Evolutionary conservation across 2,888 invertebrate genomes (phyloP).

Genomic region (Blastobasis lacticolella): DNA sequence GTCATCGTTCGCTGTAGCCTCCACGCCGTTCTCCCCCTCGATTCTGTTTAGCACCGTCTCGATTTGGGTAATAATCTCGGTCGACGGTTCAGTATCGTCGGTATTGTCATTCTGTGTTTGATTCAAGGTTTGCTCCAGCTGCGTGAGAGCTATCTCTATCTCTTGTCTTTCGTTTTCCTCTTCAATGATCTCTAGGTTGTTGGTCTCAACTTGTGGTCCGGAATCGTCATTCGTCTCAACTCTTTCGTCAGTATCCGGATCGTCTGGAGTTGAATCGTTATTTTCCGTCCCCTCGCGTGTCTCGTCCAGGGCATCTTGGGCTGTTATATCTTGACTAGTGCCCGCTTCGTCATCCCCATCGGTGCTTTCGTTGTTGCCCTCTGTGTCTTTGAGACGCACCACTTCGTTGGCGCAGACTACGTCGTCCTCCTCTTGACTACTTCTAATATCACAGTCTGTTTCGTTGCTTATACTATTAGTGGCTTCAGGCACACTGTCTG

Average conservation of each 20-base stretch:
- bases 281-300: too few species aligned
- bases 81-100: conserved; percentile 14
- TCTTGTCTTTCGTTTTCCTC: conserved; percentile 4
- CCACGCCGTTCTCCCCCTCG: conserved; percentile 14
- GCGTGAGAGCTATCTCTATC: background rate
- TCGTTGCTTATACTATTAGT: conserved; percentile 52
- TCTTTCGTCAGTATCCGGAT: too few species aligned
- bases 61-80: conserved; percentile 10
- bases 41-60: conserved; percentile 6
- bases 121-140: conserved; percentile 1
- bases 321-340: conserved; percentile 35
- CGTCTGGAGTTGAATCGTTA: too few species aligned
- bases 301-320: too few species aligned
- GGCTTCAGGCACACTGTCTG: conserved; percentile 14
- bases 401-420: conserved; percentile 59
- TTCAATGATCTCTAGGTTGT: conserved; percentile 5
- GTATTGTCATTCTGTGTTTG: background rate
- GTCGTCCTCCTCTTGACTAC: conserved; percentile 62
- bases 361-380: conserved; percentile 19
- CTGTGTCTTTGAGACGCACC: conserved; percentile 10
- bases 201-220: too few species aligned
- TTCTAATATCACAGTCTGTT: conserved; percentile 67
- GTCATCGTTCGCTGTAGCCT: conserved; percentile 12
- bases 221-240: too few species aligned
- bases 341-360: conserved; percentile 33